Evolutionary conservation across 2,113 vertebrate genomes (phyloP), one percentile per base, ranked within the genome.

Genomic region (Mellivora capensis): DNA sequence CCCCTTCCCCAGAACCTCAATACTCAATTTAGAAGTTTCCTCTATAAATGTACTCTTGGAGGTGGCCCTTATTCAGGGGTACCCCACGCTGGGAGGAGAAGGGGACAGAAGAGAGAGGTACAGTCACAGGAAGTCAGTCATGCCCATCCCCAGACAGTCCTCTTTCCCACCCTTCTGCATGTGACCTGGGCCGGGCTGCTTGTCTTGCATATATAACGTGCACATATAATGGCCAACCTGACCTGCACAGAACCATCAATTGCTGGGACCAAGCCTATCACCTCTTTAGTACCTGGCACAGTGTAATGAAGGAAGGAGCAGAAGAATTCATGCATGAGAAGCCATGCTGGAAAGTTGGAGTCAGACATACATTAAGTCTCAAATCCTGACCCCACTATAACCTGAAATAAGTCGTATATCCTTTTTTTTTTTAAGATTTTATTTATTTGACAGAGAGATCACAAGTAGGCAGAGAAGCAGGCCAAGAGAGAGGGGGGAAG

Each of bases 121-220:
- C 15, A 4, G 74, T 42, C 23, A 31, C 42, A 9, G 76, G 76
- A 87, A 64, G 52, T 52, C 14, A 29, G 21, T 14, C 5, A 15
- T 3, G 1, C 0, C 5, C 54, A 1, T 6, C 18, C 62, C 49
- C 8, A 34, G 69, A 23, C n/a, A 5, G 15, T 25, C 29, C 23
- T 47, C 18, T 25, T 39, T 10, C 7, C 64, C 10, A 6, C 27
- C 17, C 74, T 9, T 29, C 86, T 31, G 44, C 57, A 7, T 0
- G 0, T 2, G 2, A 8, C 54, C 64, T 8, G 23, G 0, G 21
- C 90, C 3, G 21, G 52, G 69, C 25, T 29, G 3, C 59, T 37
- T 8, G 14, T 27, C 47, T 2, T 2, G 15, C 2, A 4, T 3
- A 0, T 2, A 44, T 3, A 54, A 79, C 10, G 20, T 27, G 21